phyloP scores from a whole-genome alignment of 2,113 vertebrate species.

The Microcebus lehilahytsara region DNA sequence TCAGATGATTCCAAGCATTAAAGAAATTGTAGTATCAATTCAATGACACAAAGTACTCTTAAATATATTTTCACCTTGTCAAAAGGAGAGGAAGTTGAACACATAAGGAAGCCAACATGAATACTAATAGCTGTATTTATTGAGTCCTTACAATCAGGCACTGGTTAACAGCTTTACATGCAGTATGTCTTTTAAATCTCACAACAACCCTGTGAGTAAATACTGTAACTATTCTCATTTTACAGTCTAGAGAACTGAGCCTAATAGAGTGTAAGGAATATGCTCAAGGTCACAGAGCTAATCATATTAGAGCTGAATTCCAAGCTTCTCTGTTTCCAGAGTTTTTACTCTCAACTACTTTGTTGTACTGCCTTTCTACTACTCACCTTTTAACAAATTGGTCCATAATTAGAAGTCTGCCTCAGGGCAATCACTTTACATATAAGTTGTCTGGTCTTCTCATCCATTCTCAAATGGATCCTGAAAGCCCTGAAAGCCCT shows the following conservation, averaged over 20 bases:
- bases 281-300: constrained; percentile 22
- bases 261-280: neutral
- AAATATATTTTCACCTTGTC: constrained; percentile 47
- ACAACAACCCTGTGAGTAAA: constrained; percentile 33
- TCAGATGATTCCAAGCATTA: constrained; percentile 42
- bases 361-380: neutral
- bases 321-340: constrained; percentile 20
- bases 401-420: neutral
- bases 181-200: constrained; percentile 7
- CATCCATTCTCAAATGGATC: neutral
- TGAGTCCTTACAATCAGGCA: constrained; percentile 35
- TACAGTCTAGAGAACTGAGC: constrained; percentile 34
- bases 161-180: neutral
- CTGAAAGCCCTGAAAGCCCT: neutral
- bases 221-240: constrained; percentile 43
- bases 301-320: neutral
- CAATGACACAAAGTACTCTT: constrained; percentile 39
- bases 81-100: constrained; percentile 39
- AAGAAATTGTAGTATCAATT: constrained; percentile 51
- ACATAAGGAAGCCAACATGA: neutral
- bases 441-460: neutral
- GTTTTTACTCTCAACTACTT: neutral
- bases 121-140: constrained; percentile 28
- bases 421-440: neutral
- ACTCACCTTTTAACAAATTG: neutral